These are phyloP conservation scores for Gasteruption jaculator DNA, from an alignment of 2,888 invertebrate species.

Conservation along the genomic window DNA sequence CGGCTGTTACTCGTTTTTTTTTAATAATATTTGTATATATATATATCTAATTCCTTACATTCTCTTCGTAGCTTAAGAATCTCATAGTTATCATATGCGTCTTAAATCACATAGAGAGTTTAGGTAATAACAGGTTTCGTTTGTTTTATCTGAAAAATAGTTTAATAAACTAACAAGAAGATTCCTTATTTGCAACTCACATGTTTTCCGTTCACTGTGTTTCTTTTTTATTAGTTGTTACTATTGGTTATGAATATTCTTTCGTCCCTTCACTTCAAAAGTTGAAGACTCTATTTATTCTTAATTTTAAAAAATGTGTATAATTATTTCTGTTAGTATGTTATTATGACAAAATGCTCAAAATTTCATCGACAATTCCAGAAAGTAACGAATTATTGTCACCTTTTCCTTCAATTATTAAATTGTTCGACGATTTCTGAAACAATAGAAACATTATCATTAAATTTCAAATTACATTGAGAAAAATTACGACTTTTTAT, in stretches of 20 bases:
- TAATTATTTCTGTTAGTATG: constrained; percentile 7
- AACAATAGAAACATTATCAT: constrained; percentile 17
- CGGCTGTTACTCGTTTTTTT: too few relatives aligned
- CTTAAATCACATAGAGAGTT: constrained; percentile 27
- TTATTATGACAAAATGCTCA: constrained; percentile 35
- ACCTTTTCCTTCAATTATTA: constrained; percentile 48
- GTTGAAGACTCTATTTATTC: too few relatives aligned
- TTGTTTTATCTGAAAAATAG: too few relatives aligned
- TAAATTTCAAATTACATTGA: not conserved
- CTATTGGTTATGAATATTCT: constrained; percentile 23
- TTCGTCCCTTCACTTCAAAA: constrained; percentile 16
- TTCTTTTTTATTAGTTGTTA: constrained; percentile 23
- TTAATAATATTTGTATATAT: too few relatives aligned
- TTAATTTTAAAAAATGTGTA: too few relatives aligned
- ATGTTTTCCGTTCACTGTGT: constrained; percentile 17
- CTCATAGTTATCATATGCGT: too few relatives aligned
- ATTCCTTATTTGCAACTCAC: constrained; percentile 23
- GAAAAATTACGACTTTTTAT: too few relatives aligned
- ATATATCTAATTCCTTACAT: too few relatives aligned
- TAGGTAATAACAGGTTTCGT: constrained; percentile 25
- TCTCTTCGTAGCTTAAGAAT: too few relatives aligned
- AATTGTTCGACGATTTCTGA: constrained; percentile 38
- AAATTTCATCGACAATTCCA: constrained; percentile 44
- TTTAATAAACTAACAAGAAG: constrained; percentile 22
- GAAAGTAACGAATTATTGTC: constrained; percentile 44